Conservation (phyloP, 2,797 vertebrate genomes). For the Phyllotis vaccarum region DNA sequence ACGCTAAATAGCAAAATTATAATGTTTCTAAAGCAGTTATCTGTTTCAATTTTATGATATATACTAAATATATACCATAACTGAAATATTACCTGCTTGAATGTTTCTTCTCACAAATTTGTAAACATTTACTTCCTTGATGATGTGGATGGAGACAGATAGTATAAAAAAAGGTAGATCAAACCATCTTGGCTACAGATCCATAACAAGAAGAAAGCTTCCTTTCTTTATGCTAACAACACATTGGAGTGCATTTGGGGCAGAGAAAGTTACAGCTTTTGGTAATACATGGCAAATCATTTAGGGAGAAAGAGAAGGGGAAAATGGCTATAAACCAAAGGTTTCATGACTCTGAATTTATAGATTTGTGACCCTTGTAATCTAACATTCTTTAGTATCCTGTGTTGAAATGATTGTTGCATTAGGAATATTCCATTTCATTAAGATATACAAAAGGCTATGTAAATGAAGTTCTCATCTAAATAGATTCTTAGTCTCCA, state of each 20-base stretch:
- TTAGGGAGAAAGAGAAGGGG: background rate
- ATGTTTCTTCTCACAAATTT: background rate
- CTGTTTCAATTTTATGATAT: background rate
- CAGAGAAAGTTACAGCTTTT: background rate
- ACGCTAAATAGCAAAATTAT: background rate
- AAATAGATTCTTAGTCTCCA: background rate
- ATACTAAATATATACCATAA: background rate
- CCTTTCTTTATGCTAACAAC: background rate
- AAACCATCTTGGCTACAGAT: background rate
- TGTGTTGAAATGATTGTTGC: background rate
- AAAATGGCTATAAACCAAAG: background rate
- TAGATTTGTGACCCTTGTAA: background rate
- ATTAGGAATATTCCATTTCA: background rate
- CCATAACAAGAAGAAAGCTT: background rate
- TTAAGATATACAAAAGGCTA: background rate
- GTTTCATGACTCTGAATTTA: background rate
- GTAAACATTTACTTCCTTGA: background rate
- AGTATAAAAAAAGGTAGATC: background rate
- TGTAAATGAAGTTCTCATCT: background rate
- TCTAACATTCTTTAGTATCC: background rate
- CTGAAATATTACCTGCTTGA: background rate
- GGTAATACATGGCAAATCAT: background rate
- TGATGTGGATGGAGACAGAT: background rate
- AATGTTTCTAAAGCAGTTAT: background rate
- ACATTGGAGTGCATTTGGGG: background rate